These are phyloP conservation scores for Sylvia atricapilla DNA, from an alignment of 2,113 vertebrate species.

Conservation along the genomic window DNA sequence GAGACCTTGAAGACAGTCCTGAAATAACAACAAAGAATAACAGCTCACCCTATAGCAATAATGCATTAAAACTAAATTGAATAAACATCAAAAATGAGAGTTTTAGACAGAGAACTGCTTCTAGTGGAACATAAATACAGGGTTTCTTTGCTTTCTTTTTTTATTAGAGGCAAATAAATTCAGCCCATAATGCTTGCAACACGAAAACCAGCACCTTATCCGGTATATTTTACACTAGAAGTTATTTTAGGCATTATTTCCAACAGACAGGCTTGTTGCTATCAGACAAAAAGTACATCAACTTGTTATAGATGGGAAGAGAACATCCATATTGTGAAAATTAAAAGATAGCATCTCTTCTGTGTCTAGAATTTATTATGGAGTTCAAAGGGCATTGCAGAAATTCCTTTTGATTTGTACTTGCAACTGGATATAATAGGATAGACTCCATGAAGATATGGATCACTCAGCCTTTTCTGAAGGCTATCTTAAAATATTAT, in stretches of 20 bases:
- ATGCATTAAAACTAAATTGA: not conserved
- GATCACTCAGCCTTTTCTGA: constrained; percentile 8
- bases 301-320: constrained; percentile 8
- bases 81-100: not conserved
- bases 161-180: not conserved
- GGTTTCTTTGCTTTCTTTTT: not conserved
- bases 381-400: constrained; percentile 29
- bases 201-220: not conserved
- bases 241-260: not conserved
- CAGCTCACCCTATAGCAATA: not conserved
- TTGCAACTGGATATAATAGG: constrained; percentile 3
- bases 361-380: constrained; percentile 28
- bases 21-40: not conserved
- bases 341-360: constrained; percentile 9
- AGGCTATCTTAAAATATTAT: not conserved
- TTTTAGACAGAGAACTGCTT: not conserved
- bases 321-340: constrained; percentile 25
- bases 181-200: not conserved
- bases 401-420: constrained; percentile 39
- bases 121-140: not conserved
- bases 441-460: not conserved
- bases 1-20: not conserved
- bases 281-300: not conserved
- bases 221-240: not conserved
- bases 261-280: not conserved